Evolutionary conservation across 2,113 vertebrate species (phyloP), one percentile per base, ranked within the genome.

Genomic region (Hiodon alosoides): DNA sequence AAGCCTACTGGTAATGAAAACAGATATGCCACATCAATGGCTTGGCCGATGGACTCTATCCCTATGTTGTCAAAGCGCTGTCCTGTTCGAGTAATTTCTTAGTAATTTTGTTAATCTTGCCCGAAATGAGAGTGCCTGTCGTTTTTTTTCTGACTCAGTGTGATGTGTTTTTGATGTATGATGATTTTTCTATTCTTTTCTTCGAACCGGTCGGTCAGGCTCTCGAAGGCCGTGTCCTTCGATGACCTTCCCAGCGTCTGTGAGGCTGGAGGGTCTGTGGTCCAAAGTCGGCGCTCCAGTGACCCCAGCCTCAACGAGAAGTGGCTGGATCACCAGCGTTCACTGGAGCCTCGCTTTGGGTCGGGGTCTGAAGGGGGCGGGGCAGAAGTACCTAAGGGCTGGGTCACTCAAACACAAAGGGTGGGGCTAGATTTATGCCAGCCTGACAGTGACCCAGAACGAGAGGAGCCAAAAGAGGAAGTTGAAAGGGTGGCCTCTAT

Each of bases 261-360:
- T 69, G 95, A 98, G 76, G 92, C 90, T 81, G 91, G 89, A 5
- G 87, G 90, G 79, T 85, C 92, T 1, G 80, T 93, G 31, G 31
- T 91, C 59, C 80, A 86, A 4, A 95, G 93, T 82, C 93, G 96
- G 7, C 95, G 96, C n/a, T 98, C 96, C 74, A 99, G 96, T 0
- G 97, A 98, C 81, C 95, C 97, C 5, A 99, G 91, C 82, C 89
- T 99, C 72, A 98, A 98, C 0, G 96, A 99, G 77, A 97, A 96
- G 85, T 98, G 97, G 96, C 96, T 97, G 84, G 95, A 97, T 80
- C 95, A 96, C 79, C 90, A 94, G 0, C 93, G 94, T 9, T 97
- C 96, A 0, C 89, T 98, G 84, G 96, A 98, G 81, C 84, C 96
- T 77, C 95, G 89, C 85, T 87, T 90, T 81, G 91, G 93, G 0